Base-by-base conservation (phyloP, 2,797 vertebrate species). In the Loris lydekkerianus region DNA sequence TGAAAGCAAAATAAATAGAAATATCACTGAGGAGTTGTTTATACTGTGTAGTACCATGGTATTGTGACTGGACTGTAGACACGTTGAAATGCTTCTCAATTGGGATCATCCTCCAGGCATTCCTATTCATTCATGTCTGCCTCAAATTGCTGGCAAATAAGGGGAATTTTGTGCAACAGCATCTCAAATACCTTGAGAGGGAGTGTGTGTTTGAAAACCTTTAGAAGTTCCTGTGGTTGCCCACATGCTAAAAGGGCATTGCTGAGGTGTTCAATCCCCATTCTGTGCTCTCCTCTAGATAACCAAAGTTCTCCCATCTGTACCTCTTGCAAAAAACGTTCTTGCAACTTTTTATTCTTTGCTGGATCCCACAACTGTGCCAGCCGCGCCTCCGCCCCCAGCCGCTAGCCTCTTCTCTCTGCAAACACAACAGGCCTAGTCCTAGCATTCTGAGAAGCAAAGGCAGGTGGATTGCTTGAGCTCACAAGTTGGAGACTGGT, bases 1-100 rank as follows among this genome's bases (percentile, higher is more conserved):
- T 96, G 92, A 89, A 96, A 98, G 97, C 97, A 95, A 98, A 99
- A 98, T 97, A 97, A 98, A 56, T 61, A 25, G 81, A 84, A 98
- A 85, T 97, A 94, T 93, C 96, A 97, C 56, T 67, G 69, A 86
- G 80, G 60, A 92, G 58, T 37, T 25, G 6, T 86, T 97, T 96
- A 63, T 72, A 87, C 78, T 95, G 67, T n/a, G 43, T 58, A 5
- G 77, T 58, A 76, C 65, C 81, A 40, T 40, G 94, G 77, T 86
- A 91, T 83, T 81, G 53, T 56, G 25, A 82, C 93, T 94, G 69
- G 87, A 70, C 21, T 90, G 96, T 93, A 83, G 88, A 81, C 73
- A 89, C 37, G 29, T 10, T 96, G 95, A 85, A 87, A 72, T 87
- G 78, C 83, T 96, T 95, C 65, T 97, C 89, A 70, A 37, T 97